Percentiles rank a stretch among this genome's conserved stretches.
These are phyloP conservation scores for Bombus affinis DNA, from an alignment of 1,140 invertebrate genomes.

Conservation along the genomic window DNA sequence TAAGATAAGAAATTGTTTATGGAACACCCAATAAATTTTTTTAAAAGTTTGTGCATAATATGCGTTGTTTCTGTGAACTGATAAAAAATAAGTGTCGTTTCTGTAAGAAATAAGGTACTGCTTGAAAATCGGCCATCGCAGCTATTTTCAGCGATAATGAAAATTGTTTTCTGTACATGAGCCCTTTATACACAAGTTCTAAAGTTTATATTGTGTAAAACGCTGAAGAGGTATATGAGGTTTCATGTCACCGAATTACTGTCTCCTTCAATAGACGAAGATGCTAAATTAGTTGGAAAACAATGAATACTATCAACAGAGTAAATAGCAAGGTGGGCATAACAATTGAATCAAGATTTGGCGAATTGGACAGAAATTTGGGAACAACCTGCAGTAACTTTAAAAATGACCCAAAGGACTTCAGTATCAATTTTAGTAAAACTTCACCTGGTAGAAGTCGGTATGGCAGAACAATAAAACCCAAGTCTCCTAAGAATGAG, in stretches of 20 bases:
- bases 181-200: conserved; percentile 4
- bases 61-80: not conserved
- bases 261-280: not conserved
- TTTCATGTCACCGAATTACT: conserved; percentile 8
- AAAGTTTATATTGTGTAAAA: conserved; percentile 1
- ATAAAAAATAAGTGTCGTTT: not conserved
- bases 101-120: conserved; percentile 44
- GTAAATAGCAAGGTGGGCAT: conserved; percentile 41
- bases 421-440: not conserved
- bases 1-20: conserved; percentile 23
- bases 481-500: conserved; percentile 41
- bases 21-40: not conserved
- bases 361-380: not conserved
- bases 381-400: not conserved
- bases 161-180: conserved; percentile 55
- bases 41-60: not conserved
- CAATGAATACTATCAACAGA: conserved; percentile 52
- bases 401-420: conserved; percentile 19
- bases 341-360: conserved; percentile 19
- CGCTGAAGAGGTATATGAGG: conserved; percentile 3
- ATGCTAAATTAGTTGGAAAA: conserved; percentile 44
- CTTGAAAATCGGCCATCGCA: conserved; percentile 57
- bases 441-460: conserved; percentile 48
- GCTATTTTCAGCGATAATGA: conserved; percentile 57
- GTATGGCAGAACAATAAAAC: conserved; percentile 63